These are phyloP conservation scores for Clarias fuscus DNA, from an alignment of 2,797 vertebrate species.

Conservation along the genomic window DNA sequence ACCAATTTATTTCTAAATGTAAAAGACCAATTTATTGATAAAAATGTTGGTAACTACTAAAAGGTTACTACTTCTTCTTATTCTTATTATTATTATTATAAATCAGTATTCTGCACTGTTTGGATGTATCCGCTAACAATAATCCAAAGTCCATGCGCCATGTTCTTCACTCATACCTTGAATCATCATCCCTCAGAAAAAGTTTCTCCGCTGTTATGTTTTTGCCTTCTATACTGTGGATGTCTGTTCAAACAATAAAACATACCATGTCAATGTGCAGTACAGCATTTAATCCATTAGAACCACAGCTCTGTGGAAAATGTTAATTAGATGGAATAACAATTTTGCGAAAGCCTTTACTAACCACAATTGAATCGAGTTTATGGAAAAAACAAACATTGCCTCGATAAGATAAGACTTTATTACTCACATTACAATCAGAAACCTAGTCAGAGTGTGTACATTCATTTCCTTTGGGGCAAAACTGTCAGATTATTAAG, in stretches of 20 bases:
- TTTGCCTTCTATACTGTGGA: constrained; percentile 5
- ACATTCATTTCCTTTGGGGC: constrained; percentile 63
- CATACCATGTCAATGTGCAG: neutral
- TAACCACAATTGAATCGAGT: constrained; percentile 43
- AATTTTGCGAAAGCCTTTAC: constrained; percentile 43
- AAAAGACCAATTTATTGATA: neutral
- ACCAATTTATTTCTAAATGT: no score
- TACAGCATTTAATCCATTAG: constrained; percentile 20
- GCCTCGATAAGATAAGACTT: constrained; percentile 51
- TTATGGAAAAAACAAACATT: constrained; percentile 52
- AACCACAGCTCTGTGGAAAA: constrained; percentile 17
- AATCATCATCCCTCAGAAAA: neutral
- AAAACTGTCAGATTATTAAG: constrained; percentile 50
- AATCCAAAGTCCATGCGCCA: constrained; percentile 2
- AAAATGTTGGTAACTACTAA: no score
- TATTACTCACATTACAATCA: constrained; percentile 58
- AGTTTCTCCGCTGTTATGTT: constrained; percentile 6
- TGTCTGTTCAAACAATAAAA: constrained; percentile 38
- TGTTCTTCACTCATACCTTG: neutral
- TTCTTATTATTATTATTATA: neutral
- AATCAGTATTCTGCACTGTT: neutral
- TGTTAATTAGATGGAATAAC: constrained; percentile 55
- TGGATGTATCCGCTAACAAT: neutral
- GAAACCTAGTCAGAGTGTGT: constrained; percentile 50
- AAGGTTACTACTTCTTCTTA: no score